These are phyloP conservation scores for Narcine bancroftii DNA, from an alignment of 2,113 vertebrate genomes.

Conservation along the genomic window DNA sequence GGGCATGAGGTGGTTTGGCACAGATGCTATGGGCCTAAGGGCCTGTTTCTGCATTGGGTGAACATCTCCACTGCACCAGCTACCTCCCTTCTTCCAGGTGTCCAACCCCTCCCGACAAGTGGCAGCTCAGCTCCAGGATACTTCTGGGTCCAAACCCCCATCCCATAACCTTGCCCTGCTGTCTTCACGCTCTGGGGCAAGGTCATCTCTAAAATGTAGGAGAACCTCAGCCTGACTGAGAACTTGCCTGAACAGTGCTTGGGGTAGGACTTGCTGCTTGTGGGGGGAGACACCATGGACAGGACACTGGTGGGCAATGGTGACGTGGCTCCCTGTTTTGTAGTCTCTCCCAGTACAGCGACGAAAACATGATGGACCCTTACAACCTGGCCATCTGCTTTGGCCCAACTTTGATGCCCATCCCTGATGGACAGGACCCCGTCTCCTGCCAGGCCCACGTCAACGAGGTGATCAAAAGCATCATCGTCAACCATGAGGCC, in stretches of 20 bases:
- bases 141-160: not conserved
- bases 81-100: not conserved
- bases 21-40: too few species aligned
- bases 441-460: slow-evolving; percentile 94
- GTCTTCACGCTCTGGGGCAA: not conserved
- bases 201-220: not conserved
- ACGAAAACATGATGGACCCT: slow-evolving; percentile 99
- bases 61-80: not conserved
- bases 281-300: too few species aligned
- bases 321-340: slow-evolving; percentile 37
- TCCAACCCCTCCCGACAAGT: not conserved
- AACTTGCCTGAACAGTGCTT: too few species aligned
- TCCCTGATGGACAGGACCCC: slow-evolving; percentile 91
- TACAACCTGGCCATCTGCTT: slow-evolving; percentile 99
- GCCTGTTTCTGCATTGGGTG: too few species aligned
- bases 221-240: not conserved
- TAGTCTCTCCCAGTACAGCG: slow-evolving; percentile 92
- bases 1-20: too few species aligned
- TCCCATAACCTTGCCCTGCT: not conserved
- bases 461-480: slow-evolving; percentile 97
- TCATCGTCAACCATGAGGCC: slow-evolving; percentile 86
- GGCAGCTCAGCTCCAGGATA: not conserved
- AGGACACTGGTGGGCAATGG: too few species aligned
- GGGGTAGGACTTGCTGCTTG: too few species aligned
- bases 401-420: slow-evolving; percentile 94